phyloP scores from a whole-genome alignment of 2,888 invertebrate genomes.

The Philereme vetulata region DNA sequence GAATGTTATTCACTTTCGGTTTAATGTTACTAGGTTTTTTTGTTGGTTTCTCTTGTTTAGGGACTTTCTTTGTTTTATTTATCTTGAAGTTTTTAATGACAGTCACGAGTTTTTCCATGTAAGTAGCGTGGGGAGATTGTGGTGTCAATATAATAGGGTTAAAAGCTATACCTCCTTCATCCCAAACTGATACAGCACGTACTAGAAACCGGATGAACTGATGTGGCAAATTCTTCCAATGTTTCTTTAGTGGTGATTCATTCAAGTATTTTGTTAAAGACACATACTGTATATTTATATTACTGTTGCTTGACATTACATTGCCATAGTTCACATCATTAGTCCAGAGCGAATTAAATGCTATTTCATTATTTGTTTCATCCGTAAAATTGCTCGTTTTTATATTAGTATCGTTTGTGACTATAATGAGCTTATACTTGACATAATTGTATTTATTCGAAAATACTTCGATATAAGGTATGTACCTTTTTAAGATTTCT shows the following conservation, averaged over 20 bases:
- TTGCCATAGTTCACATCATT: conserved; percentile 40
- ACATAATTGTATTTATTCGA: conserved; percentile 57
- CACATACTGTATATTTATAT: conserved; percentile 54
- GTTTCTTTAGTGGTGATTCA: conserved; percentile 61
- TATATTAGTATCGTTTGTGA: conserved; percentile 60
- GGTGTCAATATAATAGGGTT: conserved; percentile 65
- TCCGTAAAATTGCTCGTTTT: conserved; percentile 45
- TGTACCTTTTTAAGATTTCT: conserved; percentile 53
- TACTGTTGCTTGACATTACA: conserved; percentile 37
- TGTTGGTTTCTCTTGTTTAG: conserved; percentile 17
- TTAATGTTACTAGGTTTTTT: conserved; percentile 32
- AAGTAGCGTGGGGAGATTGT: conserved; percentile 50
- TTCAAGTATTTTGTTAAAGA: conserved; percentile 60
- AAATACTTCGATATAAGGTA: conserved; percentile 60
- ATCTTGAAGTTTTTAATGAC: conserved; percentile 48
- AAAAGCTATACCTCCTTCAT: conserved; percentile 72
- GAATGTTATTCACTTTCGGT: conserved; percentile 68
- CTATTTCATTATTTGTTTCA: conserved; percentile 63
- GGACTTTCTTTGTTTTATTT: conserved; percentile 25
- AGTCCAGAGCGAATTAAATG: conserved; percentile 61
- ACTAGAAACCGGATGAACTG: conserved; percentile 63
- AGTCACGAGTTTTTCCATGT: conserved; percentile 46
- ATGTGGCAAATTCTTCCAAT: conserved; percentile 60
- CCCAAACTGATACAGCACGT: conserved; percentile 69
- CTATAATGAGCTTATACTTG: conserved; percentile 60